Evolutionary conservation across 2,113 vertebrate species (phyloP).

Genomic region (Daboia siamensis): DNA sequence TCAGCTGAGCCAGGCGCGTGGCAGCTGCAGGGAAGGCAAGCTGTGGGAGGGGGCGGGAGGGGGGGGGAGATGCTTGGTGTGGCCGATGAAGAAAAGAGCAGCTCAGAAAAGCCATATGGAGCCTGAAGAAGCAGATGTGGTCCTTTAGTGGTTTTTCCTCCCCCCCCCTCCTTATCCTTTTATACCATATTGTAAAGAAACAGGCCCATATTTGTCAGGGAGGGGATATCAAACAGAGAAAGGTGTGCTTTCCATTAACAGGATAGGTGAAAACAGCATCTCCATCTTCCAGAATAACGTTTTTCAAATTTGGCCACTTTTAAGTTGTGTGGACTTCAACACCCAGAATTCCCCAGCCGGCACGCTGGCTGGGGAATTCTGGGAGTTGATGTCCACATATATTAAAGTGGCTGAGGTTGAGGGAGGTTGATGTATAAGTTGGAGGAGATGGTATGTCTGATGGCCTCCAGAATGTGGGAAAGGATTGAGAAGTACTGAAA

Average conservation of each 20-base stretch:
- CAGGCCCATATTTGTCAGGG: background rate
- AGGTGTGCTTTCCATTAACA: background rate
- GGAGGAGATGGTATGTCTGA: background rate
- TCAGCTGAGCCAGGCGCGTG: background rate
- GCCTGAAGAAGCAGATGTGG: background rate
- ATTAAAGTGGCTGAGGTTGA: background rate
- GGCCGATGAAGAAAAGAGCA: background rate
- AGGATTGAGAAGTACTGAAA: background rate
- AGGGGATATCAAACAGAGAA: background rate
- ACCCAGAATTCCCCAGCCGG: background rate
- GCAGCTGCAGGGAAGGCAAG: background rate
- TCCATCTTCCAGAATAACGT: background rate
- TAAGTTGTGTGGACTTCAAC: background rate
- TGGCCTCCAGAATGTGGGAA: background rate
- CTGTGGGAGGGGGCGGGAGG: background rate
- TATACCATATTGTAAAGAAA: background rate
- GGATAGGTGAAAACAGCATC: background rate
- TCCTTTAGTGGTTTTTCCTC: background rate
- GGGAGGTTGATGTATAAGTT: background rate
- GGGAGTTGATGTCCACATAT: background rate
- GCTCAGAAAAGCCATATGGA: background rate
- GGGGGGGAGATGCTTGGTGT: background rate
- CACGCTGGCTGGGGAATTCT: background rate
- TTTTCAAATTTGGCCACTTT: background rate
- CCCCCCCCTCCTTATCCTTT: background rate